Evolutionary conservation across 2,113 vertebrate species (phyloP).

Genomic region (Corythaixoides concolor): DNA sequence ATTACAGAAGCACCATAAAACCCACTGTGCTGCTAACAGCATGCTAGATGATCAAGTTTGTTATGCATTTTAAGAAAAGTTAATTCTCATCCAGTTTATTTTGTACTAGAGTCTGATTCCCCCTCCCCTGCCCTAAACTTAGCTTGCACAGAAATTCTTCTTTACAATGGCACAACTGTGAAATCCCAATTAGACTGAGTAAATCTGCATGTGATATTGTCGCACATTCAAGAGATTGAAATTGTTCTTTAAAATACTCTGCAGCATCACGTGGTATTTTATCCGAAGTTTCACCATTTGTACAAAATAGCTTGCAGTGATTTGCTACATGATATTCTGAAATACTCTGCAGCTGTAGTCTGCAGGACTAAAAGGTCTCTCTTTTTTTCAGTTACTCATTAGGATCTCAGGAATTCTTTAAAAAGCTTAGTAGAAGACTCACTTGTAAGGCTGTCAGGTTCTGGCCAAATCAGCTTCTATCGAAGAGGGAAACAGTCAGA

Average conservation of each 20-base stretch:
- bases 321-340: constrained; percentile 51
- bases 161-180: background rate
- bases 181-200: constrained; percentile 15
- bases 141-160: background rate
- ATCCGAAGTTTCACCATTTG: constrained; percentile 21
- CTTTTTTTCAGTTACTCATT: constrained; percentile 48
- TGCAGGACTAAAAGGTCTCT: constrained; percentile 3
- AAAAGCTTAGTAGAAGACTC: constrained; percentile 49
- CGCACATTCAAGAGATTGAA: constrained; percentile 7
- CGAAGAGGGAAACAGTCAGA: background rate
- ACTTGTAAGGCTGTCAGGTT: constrained; percentile 25
- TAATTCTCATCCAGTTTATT: constrained; percentile 27
- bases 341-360: background rate
- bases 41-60: background rate
- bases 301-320: constrained; percentile 30
- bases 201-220: background rate
- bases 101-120: background rate
- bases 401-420: constrained; percentile 57
- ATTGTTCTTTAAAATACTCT: constrained; percentile 12
- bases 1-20: constrained; percentile 15
- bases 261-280: constrained; percentile 20
- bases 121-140: background rate
- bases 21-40: constrained; percentile 13
- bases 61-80: constrained; percentile 23
- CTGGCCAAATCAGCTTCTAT: constrained; percentile 5